phyloP scores from a whole-genome alignment of 2,113 vertebrate genomes.

The Willisornis vidua region DNA sequence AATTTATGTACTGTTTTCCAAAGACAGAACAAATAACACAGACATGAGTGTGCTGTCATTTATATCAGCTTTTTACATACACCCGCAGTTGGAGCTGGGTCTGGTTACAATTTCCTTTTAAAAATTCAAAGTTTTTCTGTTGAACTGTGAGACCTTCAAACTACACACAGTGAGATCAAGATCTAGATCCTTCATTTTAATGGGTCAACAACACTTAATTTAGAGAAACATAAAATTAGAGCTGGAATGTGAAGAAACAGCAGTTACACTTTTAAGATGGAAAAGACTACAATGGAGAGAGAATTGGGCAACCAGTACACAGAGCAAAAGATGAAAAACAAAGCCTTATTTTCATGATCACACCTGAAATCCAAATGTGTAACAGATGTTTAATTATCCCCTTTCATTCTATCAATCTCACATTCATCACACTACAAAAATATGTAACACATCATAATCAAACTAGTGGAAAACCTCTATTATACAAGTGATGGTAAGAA shows the following conservation, averaged over 20 bases:
- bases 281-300: not conserved
- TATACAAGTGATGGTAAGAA: not conserved
- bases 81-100: not conserved
- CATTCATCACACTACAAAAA: not conserved
- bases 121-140: not conserved
- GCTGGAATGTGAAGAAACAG: not conserved
- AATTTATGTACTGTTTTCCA: not conserved
- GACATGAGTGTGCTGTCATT: not conserved
- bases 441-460: not conserved
- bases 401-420: not conserved
- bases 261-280: not conserved
- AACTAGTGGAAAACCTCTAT: not conserved
- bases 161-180: not conserved
- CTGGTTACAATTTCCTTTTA: not conserved
- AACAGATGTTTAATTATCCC: conserved; percentile 29
- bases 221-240: not conserved
- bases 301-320: not conserved
- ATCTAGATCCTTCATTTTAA: not conserved
- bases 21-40: not conserved
- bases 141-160: not conserved
- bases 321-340: not conserved
- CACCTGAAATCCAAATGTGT: not conserved
- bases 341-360: conserved; percentile 8
- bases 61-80: not conserved
- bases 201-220: not conserved